A percentile compares a stretch with the other conserved stretches of the same genome.
These are phyloP conservation scores for Ceyx cyanopectus DNA, from an alignment of 2,113 vertebrate genomes.

Conservation along the genomic window DNA sequence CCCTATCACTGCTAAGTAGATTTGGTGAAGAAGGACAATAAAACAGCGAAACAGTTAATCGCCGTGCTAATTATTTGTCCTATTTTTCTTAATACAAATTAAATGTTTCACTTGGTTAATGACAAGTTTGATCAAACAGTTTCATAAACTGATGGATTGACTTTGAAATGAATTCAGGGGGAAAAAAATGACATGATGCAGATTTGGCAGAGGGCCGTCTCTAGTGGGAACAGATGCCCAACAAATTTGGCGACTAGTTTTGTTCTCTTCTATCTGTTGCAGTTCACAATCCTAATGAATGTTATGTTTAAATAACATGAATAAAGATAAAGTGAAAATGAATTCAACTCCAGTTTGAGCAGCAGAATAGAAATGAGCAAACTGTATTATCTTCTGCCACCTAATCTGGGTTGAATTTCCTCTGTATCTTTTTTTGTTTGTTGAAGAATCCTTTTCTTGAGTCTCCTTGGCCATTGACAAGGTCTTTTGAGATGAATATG, in stretches of 20 bases:
- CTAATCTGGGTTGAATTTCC: constrained; percentile 93
- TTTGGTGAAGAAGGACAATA: constrained; percentile 78
- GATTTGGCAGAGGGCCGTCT: constrained; percentile 85
- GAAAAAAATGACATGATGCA: constrained; percentile 79
- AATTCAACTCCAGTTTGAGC: constrained; percentile 88
- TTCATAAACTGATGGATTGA: constrained; percentile 86
- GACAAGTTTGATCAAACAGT: constrained; percentile 88
- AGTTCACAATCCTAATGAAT: constrained; percentile 89
- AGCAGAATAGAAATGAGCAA: constrained; percentile 85
- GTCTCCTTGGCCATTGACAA: constrained; percentile 96
- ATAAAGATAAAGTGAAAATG: constrained; percentile 91
- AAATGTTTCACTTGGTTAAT: constrained; percentile 87
- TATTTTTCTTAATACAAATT: constrained; percentile 85
- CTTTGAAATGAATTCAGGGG: constrained; percentile 87
- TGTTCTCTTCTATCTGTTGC: constrained; percentile 88
- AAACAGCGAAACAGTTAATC: constrained; percentile 80
- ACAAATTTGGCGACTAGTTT: constrained; percentile 88
- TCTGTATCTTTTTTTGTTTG: constrained; percentile 94
- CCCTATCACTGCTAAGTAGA: constrained; percentile 75
- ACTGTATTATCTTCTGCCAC: constrained; percentile 88
- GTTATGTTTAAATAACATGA: constrained; percentile 92
- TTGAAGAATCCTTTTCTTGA: constrained; percentile 96
- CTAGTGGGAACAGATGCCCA: constrained; percentile 88
- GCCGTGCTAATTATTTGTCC: constrained; percentile 83
- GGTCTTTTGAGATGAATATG: constrained; percentile 99